Evolutionary conservation across 23 tunicate species (phyloP).

Genomic region (Phallusia fumigata): DNA sequence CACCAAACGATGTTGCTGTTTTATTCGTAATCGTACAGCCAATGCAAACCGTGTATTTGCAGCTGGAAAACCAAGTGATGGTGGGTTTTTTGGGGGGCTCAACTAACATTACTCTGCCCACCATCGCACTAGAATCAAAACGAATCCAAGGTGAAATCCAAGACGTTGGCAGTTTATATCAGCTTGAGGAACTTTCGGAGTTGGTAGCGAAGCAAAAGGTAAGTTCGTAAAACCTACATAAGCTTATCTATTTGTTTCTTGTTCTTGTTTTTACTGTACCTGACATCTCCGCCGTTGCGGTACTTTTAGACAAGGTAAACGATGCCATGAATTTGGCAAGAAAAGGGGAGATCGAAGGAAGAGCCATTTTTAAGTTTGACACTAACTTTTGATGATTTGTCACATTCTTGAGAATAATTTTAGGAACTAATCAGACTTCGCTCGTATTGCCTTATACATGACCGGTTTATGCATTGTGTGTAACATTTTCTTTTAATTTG

Average conservation of each 20-base stretch:
- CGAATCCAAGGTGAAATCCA: slow-evolving; percentile 17
- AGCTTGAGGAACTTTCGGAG: slow-evolving; percentile 22
- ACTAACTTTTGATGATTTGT: no score
- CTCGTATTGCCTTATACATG: no score
- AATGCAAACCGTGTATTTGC: no score
- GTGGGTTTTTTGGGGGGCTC: slow-evolving; percentile 48
- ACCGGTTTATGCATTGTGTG: no score
- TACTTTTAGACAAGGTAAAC: slow-evolving; percentile 26
- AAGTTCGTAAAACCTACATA: neutral
- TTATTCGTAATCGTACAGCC: no score
- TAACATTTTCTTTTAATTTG: no score
- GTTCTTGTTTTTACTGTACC: neutral
- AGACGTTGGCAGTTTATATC: slow-evolving; percentile 26
- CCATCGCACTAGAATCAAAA: neutral
- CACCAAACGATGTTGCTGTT: neutral
- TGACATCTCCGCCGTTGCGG: slow-evolving; percentile 33
- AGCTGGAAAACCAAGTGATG: slow-evolving; percentile 37
- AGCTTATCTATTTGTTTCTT: neutral
- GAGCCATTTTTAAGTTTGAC: slow-evolving; percentile 24
- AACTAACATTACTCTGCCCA: slow-evolving; percentile 16
- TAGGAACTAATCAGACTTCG: no score
- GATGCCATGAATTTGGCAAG: slow-evolving; percentile 8
- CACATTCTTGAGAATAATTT: no score
- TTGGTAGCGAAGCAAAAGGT: slow-evolving; percentile 20
- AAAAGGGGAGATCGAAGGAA: slow-evolving; percentile 34